Evolutionary conservation across 1,140 invertebrate species (phyloP).

Genomic region (Drosophila melanica): DNA sequence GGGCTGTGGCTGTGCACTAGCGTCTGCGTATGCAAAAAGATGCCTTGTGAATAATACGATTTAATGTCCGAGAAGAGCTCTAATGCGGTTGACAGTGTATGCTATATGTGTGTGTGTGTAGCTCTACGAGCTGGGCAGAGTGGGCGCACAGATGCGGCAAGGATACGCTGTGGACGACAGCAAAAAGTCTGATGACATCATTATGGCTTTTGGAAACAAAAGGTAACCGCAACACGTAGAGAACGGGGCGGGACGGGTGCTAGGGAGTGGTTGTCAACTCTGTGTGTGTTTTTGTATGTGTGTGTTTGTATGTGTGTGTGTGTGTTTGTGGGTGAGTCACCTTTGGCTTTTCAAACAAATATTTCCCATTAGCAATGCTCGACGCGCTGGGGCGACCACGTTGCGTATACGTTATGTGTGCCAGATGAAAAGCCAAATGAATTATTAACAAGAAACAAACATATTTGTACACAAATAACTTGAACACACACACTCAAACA

Average conservation of each 20-base stretch:
- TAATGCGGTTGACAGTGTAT: slow-evolving; percentile 39
- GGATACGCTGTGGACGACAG: slow-evolving; percentile 35
- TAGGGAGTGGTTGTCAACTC: slow-evolving; percentile 13
- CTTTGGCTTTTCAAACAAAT: slow-evolving; percentile 80
- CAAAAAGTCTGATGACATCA: slow-evolving; percentile 70
- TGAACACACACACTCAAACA: slow-evolving; percentile 28
- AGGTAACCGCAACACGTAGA: slow-evolving; percentile 63
- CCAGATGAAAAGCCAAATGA: slow-evolving; percentile 66
- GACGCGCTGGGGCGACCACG: slow-evolving; percentile 55
- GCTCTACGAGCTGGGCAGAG: neutral
- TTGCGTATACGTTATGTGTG: slow-evolving; percentile 70
- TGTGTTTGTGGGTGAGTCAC: slow-evolving; percentile 60
- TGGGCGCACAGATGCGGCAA: slow-evolving; percentile 40
- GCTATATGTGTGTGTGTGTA: neutral
- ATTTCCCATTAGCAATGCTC: slow-evolving; percentile 74
- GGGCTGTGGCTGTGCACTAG: neutral
- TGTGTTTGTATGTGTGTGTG: neutral
- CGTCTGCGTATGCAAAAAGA: slow-evolving; percentile 9
- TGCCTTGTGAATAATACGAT: slow-evolving; percentile 68
- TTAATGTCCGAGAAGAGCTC: slow-evolving; percentile 57
- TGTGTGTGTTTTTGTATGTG: slow-evolving; percentile 16
- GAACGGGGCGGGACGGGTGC: neutral
- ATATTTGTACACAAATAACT: slow-evolving; percentile 65
- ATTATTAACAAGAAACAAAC: slow-evolving; percentile 67
- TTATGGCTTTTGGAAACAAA: slow-evolving; percentile 77